Percentiles rank a stretch among this genome's conserved stretches.
Evolutionary conservation across 2,113 vertebrate species (phyloP).

Genomic region (Tragulus kanchil): DNA sequence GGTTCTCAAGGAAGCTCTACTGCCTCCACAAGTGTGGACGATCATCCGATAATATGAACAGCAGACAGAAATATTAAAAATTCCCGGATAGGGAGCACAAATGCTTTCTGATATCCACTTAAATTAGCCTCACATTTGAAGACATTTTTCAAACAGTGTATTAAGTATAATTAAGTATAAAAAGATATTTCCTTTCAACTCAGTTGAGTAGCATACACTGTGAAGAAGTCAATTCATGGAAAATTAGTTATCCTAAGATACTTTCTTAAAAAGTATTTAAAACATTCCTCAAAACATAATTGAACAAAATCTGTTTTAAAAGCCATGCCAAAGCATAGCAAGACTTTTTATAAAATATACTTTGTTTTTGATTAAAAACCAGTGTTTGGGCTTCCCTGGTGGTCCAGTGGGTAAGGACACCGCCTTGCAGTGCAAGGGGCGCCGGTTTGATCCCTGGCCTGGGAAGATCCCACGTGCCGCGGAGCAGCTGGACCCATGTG

Average conservation of each 20-base stretch:
- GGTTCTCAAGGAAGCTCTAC: background rate
- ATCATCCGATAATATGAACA: background rate
- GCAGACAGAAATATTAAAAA: background rate
- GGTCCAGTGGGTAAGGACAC: too few species aligned
- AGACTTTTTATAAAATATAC: background rate
- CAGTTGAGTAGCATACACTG: background rate
- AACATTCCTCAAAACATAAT: conserved; percentile 32
- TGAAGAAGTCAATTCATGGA: background rate
- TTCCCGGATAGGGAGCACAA: background rate
- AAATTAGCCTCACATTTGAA: background rate
- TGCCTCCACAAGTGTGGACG: background rate
- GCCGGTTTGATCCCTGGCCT: too few species aligned
- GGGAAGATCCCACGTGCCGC: too few species aligned
- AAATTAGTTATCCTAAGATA: background rate
- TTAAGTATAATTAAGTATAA: conserved; percentile 56
- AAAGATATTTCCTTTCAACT: conserved; percentile 35
- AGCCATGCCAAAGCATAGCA: background rate
- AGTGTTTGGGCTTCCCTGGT: too few species aligned
- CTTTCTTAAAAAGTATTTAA: background rate
- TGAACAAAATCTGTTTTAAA: conserved; percentile 41
- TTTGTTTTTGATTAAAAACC: background rate
- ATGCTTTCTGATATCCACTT: background rate
- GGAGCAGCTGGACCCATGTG: too few species aligned
- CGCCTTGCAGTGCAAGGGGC: too few species aligned
- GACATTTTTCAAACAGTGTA: background rate